Conservation (phyloP, 1,140 invertebrate species). For the Drosophila triauraria region DNA sequence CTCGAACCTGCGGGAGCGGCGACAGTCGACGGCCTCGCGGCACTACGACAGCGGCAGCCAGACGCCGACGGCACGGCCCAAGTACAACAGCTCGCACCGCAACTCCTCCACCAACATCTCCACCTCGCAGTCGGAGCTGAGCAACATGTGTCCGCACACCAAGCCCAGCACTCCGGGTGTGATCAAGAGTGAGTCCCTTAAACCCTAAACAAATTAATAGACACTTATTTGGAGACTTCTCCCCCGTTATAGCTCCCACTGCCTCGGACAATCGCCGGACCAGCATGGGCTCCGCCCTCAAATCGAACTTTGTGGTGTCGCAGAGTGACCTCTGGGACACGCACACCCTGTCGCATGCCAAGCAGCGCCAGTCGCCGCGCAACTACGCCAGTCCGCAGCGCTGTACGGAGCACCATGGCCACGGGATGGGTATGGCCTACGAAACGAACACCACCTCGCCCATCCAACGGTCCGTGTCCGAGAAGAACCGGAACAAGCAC, state of each 20-base stretch:
- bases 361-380: slow-evolving; percentile 85
- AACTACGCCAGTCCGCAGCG: slow-evolving; percentile 83
- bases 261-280: slow-evolving; percentile 77
- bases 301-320: slow-evolving; percentile 88
- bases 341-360: slow-evolving; percentile 87
- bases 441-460: slow-evolving; percentile 84
- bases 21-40: slow-evolving; percentile 73
- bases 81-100: slow-evolving; percentile 72
- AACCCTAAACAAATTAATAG: too few relatives aligned
- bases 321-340: slow-evolving; percentile 88
- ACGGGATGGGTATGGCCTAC: slow-evolving; percentile 74
- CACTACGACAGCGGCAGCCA: slow-evolving; percentile 81
- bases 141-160: slow-evolving; percentile 80
- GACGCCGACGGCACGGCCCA: slow-evolving; percentile 74
- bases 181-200: slow-evolving; percentile 62
- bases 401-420: slow-evolving; percentile 79
- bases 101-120: slow-evolving; percentile 82
- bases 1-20: slow-evolving; percentile 63
- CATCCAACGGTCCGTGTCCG: slow-evolving; percentile 87
- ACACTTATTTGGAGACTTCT: neutral
- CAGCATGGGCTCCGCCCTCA: slow-evolving; percentile 84
- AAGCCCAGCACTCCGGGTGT: slow-evolving; percentile 68
- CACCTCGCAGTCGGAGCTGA: slow-evolving; percentile 81
- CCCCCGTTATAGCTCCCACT: slow-evolving; percentile 60
- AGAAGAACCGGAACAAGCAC: slow-evolving; percentile 86